Conservation (phyloP, 1,140 invertebrate genomes). For the Drosophila murphyi region DNA sequence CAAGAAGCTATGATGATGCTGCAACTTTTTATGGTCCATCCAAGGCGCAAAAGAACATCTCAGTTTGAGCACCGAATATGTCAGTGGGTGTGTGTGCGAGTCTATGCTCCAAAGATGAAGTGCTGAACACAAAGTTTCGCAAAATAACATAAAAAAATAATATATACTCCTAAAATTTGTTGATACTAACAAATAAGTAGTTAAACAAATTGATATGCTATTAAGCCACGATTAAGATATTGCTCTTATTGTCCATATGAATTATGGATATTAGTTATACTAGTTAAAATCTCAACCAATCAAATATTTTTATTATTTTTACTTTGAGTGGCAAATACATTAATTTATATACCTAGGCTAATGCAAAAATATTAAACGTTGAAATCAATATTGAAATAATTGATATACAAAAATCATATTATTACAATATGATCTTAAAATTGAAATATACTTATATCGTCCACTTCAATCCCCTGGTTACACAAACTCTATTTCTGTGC, state of each 20-base stretch:
- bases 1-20: conserved; percentile 66
- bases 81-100: conserved; percentile 4
- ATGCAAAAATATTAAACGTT: no score
- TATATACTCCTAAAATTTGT: conserved; percentile 26
- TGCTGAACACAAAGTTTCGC: conserved; percentile 24
- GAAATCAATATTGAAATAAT: no score
- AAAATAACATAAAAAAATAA: conserved; percentile 34
- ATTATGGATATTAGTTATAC: not conserved
- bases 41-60: conserved; percentile 61
- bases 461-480: not conserved
- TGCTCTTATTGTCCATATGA: not conserved
- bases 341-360: no score
- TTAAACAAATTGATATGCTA: conserved; percentile 16
- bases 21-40: conserved; percentile 68
- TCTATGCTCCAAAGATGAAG: conserved; percentile 5
- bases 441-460: no score
- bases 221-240: conserved; percentile 18
- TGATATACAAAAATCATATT: no score
- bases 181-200: conserved; percentile 31
- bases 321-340: not conserved
- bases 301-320: not conserved
- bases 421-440: not conserved
- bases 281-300: not conserved
- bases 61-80: conserved; percentile 39
- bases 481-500: not conserved